These are phyloP conservation scores for Clarias batrachus DNA, from an alignment of 2,113 vertebrate species.

Conservation along the genomic window DNA sequence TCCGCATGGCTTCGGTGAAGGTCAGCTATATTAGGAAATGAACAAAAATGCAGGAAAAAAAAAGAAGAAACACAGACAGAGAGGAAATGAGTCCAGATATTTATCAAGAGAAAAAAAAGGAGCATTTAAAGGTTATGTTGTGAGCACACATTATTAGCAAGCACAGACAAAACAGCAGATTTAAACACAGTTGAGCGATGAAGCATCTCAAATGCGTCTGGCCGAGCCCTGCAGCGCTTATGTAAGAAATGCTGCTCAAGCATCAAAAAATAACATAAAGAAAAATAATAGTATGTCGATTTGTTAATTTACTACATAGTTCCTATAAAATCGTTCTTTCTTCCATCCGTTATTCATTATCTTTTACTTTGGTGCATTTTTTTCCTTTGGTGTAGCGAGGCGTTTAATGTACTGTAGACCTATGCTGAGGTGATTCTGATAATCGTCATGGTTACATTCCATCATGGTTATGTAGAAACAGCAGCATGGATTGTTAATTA, in stretches of 20 bases:
- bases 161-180: conserved; percentile 54
- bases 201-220: conserved; percentile 44
- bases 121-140: conserved; percentile 18
- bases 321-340: background rate
- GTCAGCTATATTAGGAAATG: conserved; percentile 80
- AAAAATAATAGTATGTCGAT: background rate
- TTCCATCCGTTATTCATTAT: background rate
- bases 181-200: conserved; percentile 50
- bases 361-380: background rate
- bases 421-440: background rate
- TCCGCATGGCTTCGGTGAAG: conserved; percentile 99
- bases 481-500: conserved; percentile 8
- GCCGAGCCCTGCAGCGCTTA: conserved; percentile 37
- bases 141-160: conserved; percentile 50
- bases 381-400: background rate
- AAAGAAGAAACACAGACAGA: background rate
- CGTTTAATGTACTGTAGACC: background rate
- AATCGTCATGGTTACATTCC: conserved; percentile 2
- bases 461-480: background rate
- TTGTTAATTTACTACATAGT: background rate
- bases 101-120: conserved; percentile 4
- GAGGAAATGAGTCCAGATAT: background rate
- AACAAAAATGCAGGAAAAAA: conserved; percentile 47
- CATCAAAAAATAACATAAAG: background rate
- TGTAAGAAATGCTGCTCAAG: background rate